Base-by-base conservation (phyloP, 2,113 vertebrate species). In the Scopus umbretta region DNA sequence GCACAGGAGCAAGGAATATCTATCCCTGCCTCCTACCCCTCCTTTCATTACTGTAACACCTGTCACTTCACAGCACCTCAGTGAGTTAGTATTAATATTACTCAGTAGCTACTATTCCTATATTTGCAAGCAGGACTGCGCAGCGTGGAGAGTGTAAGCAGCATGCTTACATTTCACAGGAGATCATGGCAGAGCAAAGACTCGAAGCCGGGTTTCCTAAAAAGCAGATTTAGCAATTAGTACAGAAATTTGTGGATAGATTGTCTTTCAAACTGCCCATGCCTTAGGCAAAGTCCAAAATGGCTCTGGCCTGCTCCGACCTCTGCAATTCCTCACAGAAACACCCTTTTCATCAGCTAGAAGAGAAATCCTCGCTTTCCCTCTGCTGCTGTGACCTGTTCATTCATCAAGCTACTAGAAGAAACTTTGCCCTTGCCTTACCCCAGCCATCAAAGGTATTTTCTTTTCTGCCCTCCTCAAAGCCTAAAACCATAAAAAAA, bases 391-490 rank as follows among this genome's bases (percentile, higher is more conserved):
- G 26, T 92, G 93, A 96, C 83, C 89, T 59, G 30, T 15, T 87
- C 73, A 36, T 84, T 78, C 56, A 74, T 89, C 89, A 84, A 13
- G 19, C 27, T 90, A 16, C 50, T 47, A 29, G 17, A 43, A 85
- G 23, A 61, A 56, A 40, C 19, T 89, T 81, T 91, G 73, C 56
- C 89, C 83, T 95, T 96, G 72, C 52, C 43, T 91, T 86, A 84
- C 47, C 53, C 23, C 47, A 49, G 20, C 30, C 52, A 87, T 91
- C 94, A 94, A 95, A 95, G 49, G 47, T 67, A 79, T 65, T 94
- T 92, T 96, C 66, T 92, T 93, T 74, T 92, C 62, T 86, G 43
- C 75, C 58, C 30, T 94, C 66, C 83, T 83, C 84, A 91, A 91
- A 89, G 73, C 87, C 68, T 79, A 84, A 94, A 95, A 91, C 73